Percentiles rank a stretch among this genome's conserved stretches.
Conservation (phyloP, 2,797 vertebrate genomes). For the Anomalospiza imberbis region DNA sequence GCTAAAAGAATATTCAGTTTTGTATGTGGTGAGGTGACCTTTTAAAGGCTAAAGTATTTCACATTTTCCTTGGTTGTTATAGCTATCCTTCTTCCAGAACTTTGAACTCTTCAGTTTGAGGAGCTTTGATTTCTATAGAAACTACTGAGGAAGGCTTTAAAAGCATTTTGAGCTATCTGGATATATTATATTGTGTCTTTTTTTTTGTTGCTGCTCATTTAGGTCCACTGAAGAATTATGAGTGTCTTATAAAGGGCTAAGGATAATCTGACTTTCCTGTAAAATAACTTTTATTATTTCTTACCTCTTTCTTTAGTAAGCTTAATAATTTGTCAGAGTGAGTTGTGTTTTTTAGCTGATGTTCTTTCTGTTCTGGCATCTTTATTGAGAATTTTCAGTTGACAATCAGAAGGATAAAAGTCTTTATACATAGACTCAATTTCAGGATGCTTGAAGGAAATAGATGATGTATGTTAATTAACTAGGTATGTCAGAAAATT, state of each 20-base stretch:
- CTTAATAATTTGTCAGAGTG: background rate
- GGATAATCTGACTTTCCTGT: background rate
- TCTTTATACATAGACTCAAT: background rate
- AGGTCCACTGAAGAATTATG: background rate
- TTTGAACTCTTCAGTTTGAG: background rate
- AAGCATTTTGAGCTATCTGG: background rate
- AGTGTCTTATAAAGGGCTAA: background rate
- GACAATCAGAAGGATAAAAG: background rate
- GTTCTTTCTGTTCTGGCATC: background rate
- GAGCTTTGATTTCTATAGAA: background rate
- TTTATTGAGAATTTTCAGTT: background rate
- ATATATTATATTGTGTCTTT: background rate
- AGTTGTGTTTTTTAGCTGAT: background rate
- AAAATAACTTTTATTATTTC: conserved; percentile 4
- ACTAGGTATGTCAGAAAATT: background rate
- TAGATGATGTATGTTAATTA: background rate
- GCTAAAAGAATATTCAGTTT: background rate
- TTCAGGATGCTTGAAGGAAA: background rate
- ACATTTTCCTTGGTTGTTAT: background rate
- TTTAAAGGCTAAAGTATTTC: background rate
- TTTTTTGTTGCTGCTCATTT: background rate
- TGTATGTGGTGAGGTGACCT: background rate
- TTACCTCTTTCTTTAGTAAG: background rate
- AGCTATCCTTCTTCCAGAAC: background rate
- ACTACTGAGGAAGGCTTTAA: background rate